Evolutionary conservation across 2,113 vertebrate genomes (phyloP).

Genomic region (Ammodytes dubius): DNA sequence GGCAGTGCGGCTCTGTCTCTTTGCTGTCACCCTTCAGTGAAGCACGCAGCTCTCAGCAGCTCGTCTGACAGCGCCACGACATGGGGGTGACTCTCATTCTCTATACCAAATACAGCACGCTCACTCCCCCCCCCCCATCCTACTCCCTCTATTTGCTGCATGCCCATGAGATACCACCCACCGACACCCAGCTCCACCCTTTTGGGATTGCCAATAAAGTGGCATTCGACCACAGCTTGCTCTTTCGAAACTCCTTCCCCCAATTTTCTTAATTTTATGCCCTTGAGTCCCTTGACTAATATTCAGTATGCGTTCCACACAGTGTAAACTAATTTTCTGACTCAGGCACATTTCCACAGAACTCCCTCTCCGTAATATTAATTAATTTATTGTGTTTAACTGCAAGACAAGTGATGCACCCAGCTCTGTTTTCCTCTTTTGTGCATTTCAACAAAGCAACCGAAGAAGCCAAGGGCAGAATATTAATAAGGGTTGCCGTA

Average conservation of each 20-base stretch:
- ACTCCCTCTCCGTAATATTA: constrained; percentile 24
- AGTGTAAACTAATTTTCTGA: constrained; percentile 43
- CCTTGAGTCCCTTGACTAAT: constrained; percentile 29
- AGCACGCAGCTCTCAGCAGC: constrained; percentile 66
- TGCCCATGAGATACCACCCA: constrained; percentile 56
- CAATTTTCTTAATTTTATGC: constrained; percentile 6
- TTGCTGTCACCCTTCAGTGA: constrained; percentile 77
- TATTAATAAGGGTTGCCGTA: constrained; percentile 11
- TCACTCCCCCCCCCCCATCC: constrained; percentile 28
- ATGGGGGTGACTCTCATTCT: constrained; percentile 69
- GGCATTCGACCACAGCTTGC: constrained; percentile 24
- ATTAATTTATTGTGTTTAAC: constrained; percentile 44
- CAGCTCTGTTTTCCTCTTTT: neutral
- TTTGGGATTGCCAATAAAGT: constrained; percentile 44
- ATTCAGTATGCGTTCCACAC: constrained; percentile 35
- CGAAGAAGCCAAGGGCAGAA: constrained; percentile 12
- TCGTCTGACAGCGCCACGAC: constrained; percentile 70
- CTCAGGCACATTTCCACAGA: constrained; percentile 29
- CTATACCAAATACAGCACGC: constrained; percentile 56
- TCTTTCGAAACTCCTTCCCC: constrained; percentile 10
- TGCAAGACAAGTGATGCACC: constrained; percentile 14
- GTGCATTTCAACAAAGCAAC: constrained; percentile 24
- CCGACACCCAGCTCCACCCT: constrained; percentile 46
- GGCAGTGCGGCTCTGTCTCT: constrained; percentile 68
- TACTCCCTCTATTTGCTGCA: neutral